A percentile compares a stretch with the other conserved stretches of the same genome.
Evolutionary conservation across 2,113 vertebrate species (phyloP).

Genomic region (Nibea coibor): DNA sequence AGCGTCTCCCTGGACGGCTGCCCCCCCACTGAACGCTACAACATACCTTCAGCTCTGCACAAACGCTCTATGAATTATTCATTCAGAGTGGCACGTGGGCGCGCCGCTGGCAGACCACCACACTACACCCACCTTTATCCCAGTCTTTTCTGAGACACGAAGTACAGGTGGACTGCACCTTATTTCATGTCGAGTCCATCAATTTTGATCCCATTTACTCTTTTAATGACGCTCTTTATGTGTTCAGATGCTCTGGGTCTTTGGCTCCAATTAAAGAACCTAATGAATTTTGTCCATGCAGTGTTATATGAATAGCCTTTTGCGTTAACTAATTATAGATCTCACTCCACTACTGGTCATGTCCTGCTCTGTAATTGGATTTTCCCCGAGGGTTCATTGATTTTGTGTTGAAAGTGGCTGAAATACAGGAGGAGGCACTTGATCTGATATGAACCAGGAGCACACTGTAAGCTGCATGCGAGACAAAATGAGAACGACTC

Average conservation of each 20-base stretch:
- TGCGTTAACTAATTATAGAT: constrained; percentile 52
- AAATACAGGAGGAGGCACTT: constrained; percentile 11
- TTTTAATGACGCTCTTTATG: constrained; percentile 9
- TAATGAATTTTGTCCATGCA: constrained; percentile 41
- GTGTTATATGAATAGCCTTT: constrained; percentile 35
- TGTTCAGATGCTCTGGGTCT: constrained; percentile 36
- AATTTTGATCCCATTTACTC: constrained; percentile 29
- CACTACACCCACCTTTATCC: background rate
- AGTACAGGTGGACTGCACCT: background rate
- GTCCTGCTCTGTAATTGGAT: constrained; percentile 51
- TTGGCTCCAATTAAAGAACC: constrained; percentile 47
- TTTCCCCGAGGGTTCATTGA: constrained; percentile 45
- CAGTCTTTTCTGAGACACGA: background rate
- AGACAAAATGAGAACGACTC: background rate
- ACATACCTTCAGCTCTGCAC: constrained; percentile 55
- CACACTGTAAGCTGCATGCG: background rate
- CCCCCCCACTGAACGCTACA: background rate
- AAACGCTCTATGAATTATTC: constrained; percentile 50
- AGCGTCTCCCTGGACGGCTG: background rate
- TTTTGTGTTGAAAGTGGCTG: constrained; percentile 49
- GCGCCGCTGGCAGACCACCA: background rate
- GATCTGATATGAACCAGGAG: constrained; percentile 13
- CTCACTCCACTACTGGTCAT: constrained; percentile 34
- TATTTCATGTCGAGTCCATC: constrained; percentile 20
- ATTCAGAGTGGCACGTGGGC: background rate